Percentiles rank a stretch among this genome's conserved stretches.
Conservation (phyloP, 2,888 invertebrate species). For the Calameuta filiformis region DNA sequence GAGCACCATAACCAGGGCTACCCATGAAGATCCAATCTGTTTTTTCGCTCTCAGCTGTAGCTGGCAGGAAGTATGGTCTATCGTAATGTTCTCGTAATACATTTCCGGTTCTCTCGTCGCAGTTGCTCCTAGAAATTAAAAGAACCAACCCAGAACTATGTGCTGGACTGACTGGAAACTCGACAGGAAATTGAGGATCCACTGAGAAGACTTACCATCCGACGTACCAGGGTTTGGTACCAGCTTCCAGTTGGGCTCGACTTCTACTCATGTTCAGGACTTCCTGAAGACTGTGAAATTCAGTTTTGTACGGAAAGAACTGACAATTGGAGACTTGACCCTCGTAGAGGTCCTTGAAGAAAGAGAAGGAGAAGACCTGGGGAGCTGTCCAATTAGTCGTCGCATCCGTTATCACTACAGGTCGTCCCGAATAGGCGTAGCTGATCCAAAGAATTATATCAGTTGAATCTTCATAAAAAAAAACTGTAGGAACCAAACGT, state of each 20-base stretch:
- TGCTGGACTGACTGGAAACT: no score
- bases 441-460: slow-evolving; percentile 45
- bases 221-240: slow-evolving; percentile 77
- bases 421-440: slow-evolving; percentile 80
- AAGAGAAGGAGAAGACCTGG: slow-evolving; percentile 81
- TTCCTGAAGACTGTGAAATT: slow-evolving; percentile 80
- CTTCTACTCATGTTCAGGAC: slow-evolving; percentile 84
- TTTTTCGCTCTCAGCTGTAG: slow-evolving; percentile 86
- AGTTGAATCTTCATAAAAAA: slow-evolving; percentile 15
- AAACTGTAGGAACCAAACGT: neutral
- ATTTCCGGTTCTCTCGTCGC: slow-evolving; percentile 84
- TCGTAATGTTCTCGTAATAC: slow-evolving; percentile 81
- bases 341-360: slow-evolving; percentile 83
- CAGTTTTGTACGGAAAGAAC: slow-evolving; percentile 94
- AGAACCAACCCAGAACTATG: neutral
- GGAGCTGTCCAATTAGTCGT: slow-evolving; percentile 84
- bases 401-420: slow-evolving; percentile 89
- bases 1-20: slow-evolving; percentile 92
- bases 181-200: no score
- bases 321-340: slow-evolving; percentile 76
- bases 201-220: slow-evolving; percentile 70
- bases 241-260: slow-evolving; percentile 74
- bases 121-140: slow-evolving; percentile 82
- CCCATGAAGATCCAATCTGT: slow-evolving; percentile 99
- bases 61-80: slow-evolving; percentile 90